phyloP scores from a whole-genome alignment of 2,113 vertebrate species.

The Parus major region DNA sequence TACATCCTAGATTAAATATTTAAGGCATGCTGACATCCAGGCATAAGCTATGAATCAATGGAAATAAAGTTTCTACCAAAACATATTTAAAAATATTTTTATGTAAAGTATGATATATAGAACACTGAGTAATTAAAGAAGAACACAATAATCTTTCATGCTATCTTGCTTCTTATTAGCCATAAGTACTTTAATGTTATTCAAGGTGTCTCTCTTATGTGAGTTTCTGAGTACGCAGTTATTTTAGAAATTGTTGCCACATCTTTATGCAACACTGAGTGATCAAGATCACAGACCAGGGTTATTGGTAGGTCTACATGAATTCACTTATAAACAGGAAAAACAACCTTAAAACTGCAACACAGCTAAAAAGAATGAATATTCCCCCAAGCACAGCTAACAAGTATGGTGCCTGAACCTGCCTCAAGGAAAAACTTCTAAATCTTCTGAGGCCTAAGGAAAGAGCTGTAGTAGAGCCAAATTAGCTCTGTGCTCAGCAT shows the following conservation, averaged over 20 bases:
- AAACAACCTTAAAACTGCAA: neutral
- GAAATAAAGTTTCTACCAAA: neutral
- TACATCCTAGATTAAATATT: neutral
- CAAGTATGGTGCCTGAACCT: neutral
- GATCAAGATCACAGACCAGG: neutral
- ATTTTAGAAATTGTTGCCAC: neutral
- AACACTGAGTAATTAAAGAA: neutral
- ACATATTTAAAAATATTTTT: neutral
- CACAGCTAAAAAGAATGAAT: neutral
- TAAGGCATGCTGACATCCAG: neutral
- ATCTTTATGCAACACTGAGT: neutral
- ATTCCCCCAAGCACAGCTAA: neutral
- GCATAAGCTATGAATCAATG: neutral
- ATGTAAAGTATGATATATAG: neutral
- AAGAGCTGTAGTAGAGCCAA: neutral
- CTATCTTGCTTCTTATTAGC: neutral
- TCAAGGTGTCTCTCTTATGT: neutral
- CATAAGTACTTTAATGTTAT: neutral
- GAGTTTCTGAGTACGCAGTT: neutral
- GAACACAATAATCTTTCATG: neutral
- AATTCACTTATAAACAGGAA: neutral
- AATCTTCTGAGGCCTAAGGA: neutral
- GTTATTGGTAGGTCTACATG: neutral
- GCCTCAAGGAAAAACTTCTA: neutral
- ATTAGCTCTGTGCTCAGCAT: neutral